Percentiles rank a stretch among this genome's conserved stretches.
Evolutionary conservation across 1,140 invertebrate genomes (phyloP).

Genomic region (Papilio polyxenes): DNA sequence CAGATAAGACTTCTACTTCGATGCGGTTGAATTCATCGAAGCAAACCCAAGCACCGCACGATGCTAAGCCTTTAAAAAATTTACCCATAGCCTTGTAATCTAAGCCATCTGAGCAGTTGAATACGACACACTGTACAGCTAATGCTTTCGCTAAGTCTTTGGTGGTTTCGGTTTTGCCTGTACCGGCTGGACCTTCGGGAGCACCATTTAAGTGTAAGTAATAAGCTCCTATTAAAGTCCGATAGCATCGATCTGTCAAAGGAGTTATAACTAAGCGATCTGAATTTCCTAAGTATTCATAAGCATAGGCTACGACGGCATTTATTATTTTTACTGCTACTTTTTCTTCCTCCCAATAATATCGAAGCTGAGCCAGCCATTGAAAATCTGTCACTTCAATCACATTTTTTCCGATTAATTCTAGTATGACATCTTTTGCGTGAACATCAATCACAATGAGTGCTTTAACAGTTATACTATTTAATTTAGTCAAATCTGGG

Average conservation of each 20-base stretch:
- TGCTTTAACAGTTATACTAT: conserved; percentile 90
- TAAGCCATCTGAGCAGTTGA: conserved; percentile 95
- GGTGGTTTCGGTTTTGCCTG: conserved; percentile 97
- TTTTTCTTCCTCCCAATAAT: conserved; percentile 93
- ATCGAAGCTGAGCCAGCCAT: conserved; percentile 94
- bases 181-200: conserved; percentile 94
- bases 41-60: conserved; percentile 95
- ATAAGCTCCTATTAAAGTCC: conserved; percentile 93
- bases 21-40: conserved; percentile 97
- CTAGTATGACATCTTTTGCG: conserved; percentile 92
- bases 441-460: conserved; percentile 96
- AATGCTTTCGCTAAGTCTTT: conserved; percentile 95
- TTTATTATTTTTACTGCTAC: conserved; percentile 93
- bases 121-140: conserved; percentile 94
- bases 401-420: conserved; percentile 86
- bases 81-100: conserved; percentile 97
- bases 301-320: conserved; percentile 91
- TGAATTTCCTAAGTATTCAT: conserved; percentile 94
- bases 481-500: conserved; percentile 81
- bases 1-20: conserved; percentile 94
- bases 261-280: conserved; percentile 91
- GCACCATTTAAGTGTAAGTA: conserved; percentile 93
- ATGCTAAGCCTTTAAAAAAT: conserved; percentile 91
- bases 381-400: conserved; percentile 90
- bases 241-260: conserved; percentile 92